These are phyloP conservation scores for Meteorus colon DNA, from an alignment of 2,888 invertebrate species.

Conservation along the genomic window DNA sequence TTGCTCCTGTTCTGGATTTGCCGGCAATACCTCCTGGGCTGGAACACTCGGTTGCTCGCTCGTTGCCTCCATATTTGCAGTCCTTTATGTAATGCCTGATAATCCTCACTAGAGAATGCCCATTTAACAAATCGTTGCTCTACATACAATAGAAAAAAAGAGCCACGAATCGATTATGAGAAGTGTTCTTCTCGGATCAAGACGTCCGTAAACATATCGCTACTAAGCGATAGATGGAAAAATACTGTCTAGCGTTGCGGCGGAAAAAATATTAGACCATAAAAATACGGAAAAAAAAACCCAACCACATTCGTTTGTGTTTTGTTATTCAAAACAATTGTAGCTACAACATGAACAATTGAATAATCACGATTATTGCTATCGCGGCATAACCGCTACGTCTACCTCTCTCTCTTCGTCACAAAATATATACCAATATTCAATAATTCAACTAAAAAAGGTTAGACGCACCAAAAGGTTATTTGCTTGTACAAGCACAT, in stretches of 20 bases:
- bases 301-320: background rate
- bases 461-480: conserved; percentile 12
- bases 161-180: conserved; percentile 60
- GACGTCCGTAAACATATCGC: conserved; percentile 57
- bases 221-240: conserved; percentile 47
- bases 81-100: conserved; percentile 52
- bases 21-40: conserved; percentile 32
- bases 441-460: background rate
- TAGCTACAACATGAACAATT: conserved; percentile 4
- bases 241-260: conserved; percentile 18
- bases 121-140: conserved; percentile 41
- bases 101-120: conserved; percentile 35
- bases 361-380: background rate
- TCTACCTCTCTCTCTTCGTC: background rate
- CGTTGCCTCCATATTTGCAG: conserved; percentile 48
- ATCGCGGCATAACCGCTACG: background rate
- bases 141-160: conserved; percentile 14
- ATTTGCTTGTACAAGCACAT: background rate
- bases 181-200: conserved; percentile 52
- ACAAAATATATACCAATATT: background rate
- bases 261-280: conserved; percentile 7
- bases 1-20: conserved; percentile 55
- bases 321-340: conserved; percentile 1
- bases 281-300: background rate
- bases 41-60: conserved; percentile 46